Base-by-base conservation (phyloP, 2,888 invertebrate species). In the Oligia fasciuncula region DNA sequence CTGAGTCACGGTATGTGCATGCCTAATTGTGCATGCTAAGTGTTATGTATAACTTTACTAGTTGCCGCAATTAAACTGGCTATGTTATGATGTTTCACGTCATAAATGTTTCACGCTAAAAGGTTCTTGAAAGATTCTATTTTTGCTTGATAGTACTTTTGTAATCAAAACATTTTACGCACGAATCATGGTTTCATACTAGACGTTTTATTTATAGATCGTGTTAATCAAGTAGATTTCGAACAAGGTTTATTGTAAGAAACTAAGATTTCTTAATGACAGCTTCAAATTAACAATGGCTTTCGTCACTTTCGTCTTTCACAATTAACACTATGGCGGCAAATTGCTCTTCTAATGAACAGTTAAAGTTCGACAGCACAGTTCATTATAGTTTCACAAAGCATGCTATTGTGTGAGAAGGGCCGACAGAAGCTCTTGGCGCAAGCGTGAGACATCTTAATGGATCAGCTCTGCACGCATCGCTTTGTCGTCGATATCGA, bases 351-450 rank as follows among this genome's bases (percentile, higher is more conserved):
- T 84, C 76, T 87, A 87, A 89, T 90, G 81, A 86, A 88, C 82
- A 82, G 90, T 90, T 85, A 88, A 88, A 89, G 87, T 89, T 91
- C 86, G 84, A 87, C 85, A 89, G 84, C 83, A 89, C 78, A 92
- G 90, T 91, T 92, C 91, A 94, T 93, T 93, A 93, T 68, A 85
- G 86, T 89, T 87, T 84, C 87, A 93, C 91, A 94, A 93, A 93
- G 90, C 72, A 80, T 80, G 70, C 90, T 89, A 93, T 94, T 93
- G 92, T 93, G 80, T 77, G 80, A 84, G 83, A 72, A 77, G 75
- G 63, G 40, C 88, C 88, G 88, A 88, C 91, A 89, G 90, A 89
- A 90, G 92, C 92, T 89, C 88, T 90, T 89, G 89, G 87, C 80
- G 88, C 87, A 89, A 90, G 87, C 89, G 89, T 88, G 87, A 89